Evolutionary conservation across 2,888 invertebrate species (phyloP).

Genomic region (Hirtodrosophila histrioides): DNA sequence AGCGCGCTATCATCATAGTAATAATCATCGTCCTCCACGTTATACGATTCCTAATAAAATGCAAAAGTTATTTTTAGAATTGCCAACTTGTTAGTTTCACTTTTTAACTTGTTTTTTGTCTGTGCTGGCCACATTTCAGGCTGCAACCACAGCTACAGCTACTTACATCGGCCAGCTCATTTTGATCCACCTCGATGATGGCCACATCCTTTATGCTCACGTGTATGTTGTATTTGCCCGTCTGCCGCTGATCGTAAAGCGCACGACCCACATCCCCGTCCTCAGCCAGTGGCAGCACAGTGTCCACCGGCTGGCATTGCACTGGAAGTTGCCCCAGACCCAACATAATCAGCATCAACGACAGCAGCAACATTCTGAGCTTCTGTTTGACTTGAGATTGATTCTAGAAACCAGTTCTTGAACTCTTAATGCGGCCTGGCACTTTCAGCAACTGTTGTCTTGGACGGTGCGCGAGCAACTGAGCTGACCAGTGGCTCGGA

Average conservation of each 20-base stretch:
- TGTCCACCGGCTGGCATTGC: slow-evolving; percentile 45
- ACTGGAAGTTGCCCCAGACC: slow-evolving; percentile 32
- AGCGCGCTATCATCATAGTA: slow-evolving; percentile 83
- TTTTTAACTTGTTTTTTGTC: slow-evolving; percentile 17
- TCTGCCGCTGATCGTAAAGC: slow-evolving; percentile 89
- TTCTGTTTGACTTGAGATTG: slow-evolving; percentile 21
- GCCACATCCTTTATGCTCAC: slow-evolving; percentile 91
- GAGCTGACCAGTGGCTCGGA: slow-evolving; percentile 33
- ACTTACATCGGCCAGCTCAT: slow-evolving; percentile 81
- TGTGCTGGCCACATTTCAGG: neutral
- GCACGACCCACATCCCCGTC: slow-evolving; percentile 59
- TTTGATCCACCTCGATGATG: slow-evolving; percentile 86
- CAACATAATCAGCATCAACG: slow-evolving; percentile 34
- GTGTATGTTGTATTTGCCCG: slow-evolving; percentile 91
- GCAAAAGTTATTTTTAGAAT: slow-evolving; percentile 66
- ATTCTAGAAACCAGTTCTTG: slow-evolving; percentile 51
- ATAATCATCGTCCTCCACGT: slow-evolving; percentile 80
- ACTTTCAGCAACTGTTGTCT: slow-evolving; percentile 39
- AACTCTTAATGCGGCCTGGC: neutral
- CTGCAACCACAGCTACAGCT: neutral
- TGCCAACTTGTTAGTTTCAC: slow-evolving; percentile 33
- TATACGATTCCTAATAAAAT: slow-evolving; percentile 85
- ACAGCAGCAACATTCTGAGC: slow-evolving; percentile 42
- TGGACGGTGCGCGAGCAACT: slow-evolving; percentile 54
- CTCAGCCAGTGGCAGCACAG: slow-evolving; percentile 7